Percentiles rank a stretch among this genome's conserved stretches.
Evolutionary conservation across 2,113 vertebrate genomes (phyloP).

Genomic region (Prochilodus magdalenae): DNA sequence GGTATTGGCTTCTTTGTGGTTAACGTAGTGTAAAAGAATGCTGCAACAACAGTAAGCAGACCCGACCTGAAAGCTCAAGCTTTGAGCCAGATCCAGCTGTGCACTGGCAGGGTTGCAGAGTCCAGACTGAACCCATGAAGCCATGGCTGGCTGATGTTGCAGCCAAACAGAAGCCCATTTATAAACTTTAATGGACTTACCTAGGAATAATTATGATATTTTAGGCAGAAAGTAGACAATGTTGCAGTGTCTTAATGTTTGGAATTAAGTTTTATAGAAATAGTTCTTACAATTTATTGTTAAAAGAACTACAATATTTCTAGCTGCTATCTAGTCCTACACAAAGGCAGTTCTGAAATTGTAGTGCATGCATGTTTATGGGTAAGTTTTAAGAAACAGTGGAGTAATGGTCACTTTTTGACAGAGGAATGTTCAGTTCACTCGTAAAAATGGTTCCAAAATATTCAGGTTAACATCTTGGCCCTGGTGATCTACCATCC

Average conservation of each 20-base stretch:
- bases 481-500: too few species aligned
- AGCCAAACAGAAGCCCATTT: neutral
- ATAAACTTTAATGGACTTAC: neutral
- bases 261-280: neutral
- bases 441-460: too few species aligned
- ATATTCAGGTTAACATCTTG: too few species aligned
- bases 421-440: too few species aligned
- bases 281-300: neutral
- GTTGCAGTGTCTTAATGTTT: neutral
- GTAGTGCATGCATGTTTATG: too few species aligned
- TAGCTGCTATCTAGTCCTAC: too few species aligned
- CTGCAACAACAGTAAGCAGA: constrained; percentile 23
- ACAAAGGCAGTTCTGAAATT: too few species aligned
- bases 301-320: neutral
- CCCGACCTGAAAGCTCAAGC: neutral
- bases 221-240: neutral
- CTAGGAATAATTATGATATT: constrained; percentile 5
- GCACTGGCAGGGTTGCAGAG: constrained; percentile 4
- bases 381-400: too few species aligned
- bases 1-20: constrained; percentile 17
- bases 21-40: constrained; percentile 45
- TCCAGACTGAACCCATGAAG: constrained; percentile 16
- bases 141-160: neutral
- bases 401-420: too few species aligned
- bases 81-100: constrained; percentile 20